A percentile compares a stretch with the other conserved stretches of the same genome.
These are phyloP conservation scores for Volucella zonaria DNA, from an alignment of 2,888 invertebrate species.

Conservation along the genomic window DNA sequence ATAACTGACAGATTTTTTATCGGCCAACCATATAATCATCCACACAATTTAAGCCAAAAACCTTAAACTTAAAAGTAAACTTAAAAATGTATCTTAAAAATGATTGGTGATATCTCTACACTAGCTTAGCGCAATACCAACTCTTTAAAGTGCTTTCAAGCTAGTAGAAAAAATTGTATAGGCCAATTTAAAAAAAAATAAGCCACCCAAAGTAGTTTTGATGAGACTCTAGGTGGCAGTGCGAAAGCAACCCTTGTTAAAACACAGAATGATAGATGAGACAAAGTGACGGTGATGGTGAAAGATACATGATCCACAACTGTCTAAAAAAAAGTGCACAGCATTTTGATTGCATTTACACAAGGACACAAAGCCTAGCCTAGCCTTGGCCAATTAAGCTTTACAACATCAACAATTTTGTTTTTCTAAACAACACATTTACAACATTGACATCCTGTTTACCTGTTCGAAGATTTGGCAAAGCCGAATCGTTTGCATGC, in stretches of 20 bases:
- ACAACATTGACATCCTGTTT: constrained; percentile 64
- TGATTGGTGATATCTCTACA: too few species aligned
- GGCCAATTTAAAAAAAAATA: too few species aligned
- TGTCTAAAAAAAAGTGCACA: neutral
- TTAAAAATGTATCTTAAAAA: too few species aligned
- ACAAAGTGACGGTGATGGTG: neutral
- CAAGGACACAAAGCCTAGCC: neutral
- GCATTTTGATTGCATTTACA: neutral
- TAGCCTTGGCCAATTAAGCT: constrained; percentile 20
- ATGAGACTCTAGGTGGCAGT: neutral
- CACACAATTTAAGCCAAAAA: too few species aligned
- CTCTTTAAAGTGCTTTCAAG: too few species aligned
- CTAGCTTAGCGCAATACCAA: too few species aligned
- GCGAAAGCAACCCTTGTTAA: neutral
- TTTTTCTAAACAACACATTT: neutral
- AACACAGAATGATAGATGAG: constrained; percentile 15
- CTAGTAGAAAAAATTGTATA: too few species aligned
- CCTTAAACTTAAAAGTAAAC: too few species aligned
- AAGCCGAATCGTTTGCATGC: constrained; percentile 78
- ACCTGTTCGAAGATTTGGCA: constrained; percentile 72
- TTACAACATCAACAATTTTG: constrained; percentile 49
- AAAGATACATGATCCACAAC: neutral
- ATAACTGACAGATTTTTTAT: too few species aligned
- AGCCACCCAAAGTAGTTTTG: neutral
- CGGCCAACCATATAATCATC: too few species aligned